Evolutionary conservation across 2,888 invertebrate species (phyloP), one percentile per base, ranked within the genome.

Genomic region (Heteromyza rotundicornis): DNA sequence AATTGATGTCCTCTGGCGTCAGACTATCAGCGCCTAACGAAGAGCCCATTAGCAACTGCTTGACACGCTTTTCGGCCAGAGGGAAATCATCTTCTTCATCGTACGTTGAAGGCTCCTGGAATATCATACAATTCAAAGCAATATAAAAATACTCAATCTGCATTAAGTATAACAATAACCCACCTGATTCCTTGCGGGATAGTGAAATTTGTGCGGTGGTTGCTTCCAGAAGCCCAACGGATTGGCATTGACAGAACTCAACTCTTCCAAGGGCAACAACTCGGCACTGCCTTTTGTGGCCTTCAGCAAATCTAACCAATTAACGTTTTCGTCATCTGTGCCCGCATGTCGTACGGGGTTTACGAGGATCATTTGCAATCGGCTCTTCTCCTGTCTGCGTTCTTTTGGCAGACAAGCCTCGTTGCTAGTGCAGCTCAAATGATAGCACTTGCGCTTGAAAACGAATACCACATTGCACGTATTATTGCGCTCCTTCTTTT

Each of bases 401-500:
- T 86, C 84, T 17, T 89, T 84, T 0, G 93, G 93, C 66, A 89
- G 74, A 73, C 93, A 94, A 27, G 89, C 82, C 74, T 91, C 89
- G 75, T 91, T 89, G 70, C 85, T 90, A 3, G 82, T 84, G 81
- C 93, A 93, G 63, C 87, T 86, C 17, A 94, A 88, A 81, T 92
- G 91, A 77, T 89, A 94, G 78, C 95, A 95, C 64, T 89, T 89
- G 19, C 86, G 83, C 73, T 92, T 89, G 69, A 88, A 89, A 81
- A 92, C 89, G 76, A 95, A 89, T 2, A 90, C 92, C 65, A 93
- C 89, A 80, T 95, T 91, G 79, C 95, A 95, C 12, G 74, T 68
- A 36, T 68, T 71, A 1, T 84, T 83, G n/a, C n/a, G n/a, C n/a
- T n/a, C n/a, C n/a, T n/a, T n/a, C 57, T 78, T 75, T 16, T 79